Evolutionary conservation across 2,888 invertebrate genomes (phyloP).

Genomic region (Oscheius sp.): DNA sequence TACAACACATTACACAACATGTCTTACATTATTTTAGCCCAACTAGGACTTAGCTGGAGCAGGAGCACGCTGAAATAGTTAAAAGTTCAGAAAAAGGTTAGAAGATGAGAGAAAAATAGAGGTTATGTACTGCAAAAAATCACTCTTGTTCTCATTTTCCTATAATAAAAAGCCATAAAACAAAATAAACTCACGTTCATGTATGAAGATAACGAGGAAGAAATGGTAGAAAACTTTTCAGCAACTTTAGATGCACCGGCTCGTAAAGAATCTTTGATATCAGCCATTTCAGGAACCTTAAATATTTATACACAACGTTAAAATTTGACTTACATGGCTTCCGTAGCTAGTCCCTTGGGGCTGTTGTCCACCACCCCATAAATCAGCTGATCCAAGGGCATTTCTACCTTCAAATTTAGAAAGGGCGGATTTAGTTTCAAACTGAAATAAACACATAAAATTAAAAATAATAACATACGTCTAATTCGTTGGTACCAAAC

Average conservation of each 20-base stretch:
- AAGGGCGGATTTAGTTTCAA: slow-evolving; percentile 76
- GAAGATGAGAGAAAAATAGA: slow-evolving; percentile 7
- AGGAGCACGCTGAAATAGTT: slow-evolving; percentile 55
- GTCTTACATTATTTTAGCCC: slow-evolving; percentile 16
- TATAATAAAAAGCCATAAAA: not conserved
- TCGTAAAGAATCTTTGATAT: slow-evolving; percentile 94
- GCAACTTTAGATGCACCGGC: slow-evolving; percentile 97
- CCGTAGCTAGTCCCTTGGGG: slow-evolving; percentile 40
- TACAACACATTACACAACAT: slow-evolving; percentile 11
- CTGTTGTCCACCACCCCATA: slow-evolving; percentile 81
- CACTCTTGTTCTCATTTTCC: not conserved
- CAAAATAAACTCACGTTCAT: slow-evolving; percentile 64
- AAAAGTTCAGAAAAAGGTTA: not conserved
- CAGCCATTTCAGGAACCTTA: slow-evolving; percentile 84
- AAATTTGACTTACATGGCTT: slow-evolving; percentile 14
- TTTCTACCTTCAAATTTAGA: slow-evolving; percentile 90
- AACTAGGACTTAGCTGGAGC: slow-evolving; percentile 36
- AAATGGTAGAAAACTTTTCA: slow-evolving; percentile 89
- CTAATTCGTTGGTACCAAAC: slow-evolving; percentile 81
- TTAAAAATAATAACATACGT: slow-evolving; percentile 45
- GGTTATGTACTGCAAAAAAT: not conserved
- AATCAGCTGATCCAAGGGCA: slow-evolving; percentile 95
- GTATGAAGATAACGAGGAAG: slow-evolving; percentile 66
- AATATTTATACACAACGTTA: not conserved
- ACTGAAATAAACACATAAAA: slow-evolving; percentile 66